Conservation (phyloP, 2,888 invertebrate species). For the Tolmerus cingulatus region DNA sequence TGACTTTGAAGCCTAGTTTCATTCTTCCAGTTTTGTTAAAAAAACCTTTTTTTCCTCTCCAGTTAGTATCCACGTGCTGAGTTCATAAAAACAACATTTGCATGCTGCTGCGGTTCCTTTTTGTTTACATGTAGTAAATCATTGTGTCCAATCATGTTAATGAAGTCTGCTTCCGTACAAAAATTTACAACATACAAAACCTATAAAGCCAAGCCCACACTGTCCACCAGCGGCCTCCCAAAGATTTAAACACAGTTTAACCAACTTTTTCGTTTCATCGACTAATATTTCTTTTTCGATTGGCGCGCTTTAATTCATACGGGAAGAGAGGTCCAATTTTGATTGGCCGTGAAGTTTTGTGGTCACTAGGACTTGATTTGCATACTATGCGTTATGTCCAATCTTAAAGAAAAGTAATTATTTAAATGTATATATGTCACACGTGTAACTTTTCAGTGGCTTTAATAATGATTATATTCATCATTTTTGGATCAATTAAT, state of each 20-base stretch:
- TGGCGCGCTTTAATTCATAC: neutral
- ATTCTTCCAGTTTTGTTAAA: neutral
- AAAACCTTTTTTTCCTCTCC: neutral
- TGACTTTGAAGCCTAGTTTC: neutral
- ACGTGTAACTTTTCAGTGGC: neutral
- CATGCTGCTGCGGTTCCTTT: neutral
- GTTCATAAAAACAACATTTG: neutral
- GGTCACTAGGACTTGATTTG: neutral
- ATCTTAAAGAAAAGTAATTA: neutral
- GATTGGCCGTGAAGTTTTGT: neutral
- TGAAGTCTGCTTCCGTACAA: neutral
- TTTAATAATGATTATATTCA: neutral
- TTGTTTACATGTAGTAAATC: neutral
- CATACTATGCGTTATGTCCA: neutral
- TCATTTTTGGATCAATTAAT: neutral
- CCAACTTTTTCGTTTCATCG: neutral
- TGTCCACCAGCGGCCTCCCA: neutral
- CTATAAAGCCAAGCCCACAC: neutral
- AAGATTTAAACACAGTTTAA: neutral
- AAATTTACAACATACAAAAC: neutral
- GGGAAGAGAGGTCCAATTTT: neutral
- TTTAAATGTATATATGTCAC: neutral
- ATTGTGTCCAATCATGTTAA: neutral
- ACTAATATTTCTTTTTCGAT: neutral
- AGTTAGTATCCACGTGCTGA: neutral